Base-by-base conservation (phyloP, 1,140 invertebrate genomes). In the Lucilia sericata region DNA sequence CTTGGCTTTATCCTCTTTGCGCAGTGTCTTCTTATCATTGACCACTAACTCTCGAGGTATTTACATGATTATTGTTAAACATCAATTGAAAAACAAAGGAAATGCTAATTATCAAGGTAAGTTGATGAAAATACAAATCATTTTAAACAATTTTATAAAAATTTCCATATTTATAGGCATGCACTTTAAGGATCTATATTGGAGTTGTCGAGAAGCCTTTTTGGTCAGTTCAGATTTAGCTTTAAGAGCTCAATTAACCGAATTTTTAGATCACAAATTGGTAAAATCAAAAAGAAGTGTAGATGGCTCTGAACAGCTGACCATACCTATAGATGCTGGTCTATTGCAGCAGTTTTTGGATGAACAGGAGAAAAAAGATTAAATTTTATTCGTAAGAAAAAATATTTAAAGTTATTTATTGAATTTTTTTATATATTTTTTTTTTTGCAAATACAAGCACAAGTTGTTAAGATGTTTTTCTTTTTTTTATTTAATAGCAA, bases 201-300 rank as follows among this genome's bases (percentile, higher is more conserved):
- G 94, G 76, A 92, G 94, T 86, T 96, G 96, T 85, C 93, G 97
- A 74, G 97, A 98, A 91, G 93, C 93, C 13, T 98, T 99, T 91
- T 91, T 98, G 2, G 97, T 98, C 0, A 98, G 96, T 88, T 97
- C 96, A 4, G 97, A 99, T 92, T 92, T 96, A 13, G 97, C 96
- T 1, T 90, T 99, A 47, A 93, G 97, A 85, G 95, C 97, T 5
- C 97, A 98, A 87, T 92, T 99, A 2, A 97, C 96, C 0, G 98
- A 99, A 92, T 99, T 98, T 91, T 92, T 96, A 74, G 97, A 99
- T 91, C 98, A 99, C 91, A 97, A 98, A 90, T 92, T 99, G 81
- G 94, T 98, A 0, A 96, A 95, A 91, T 94, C 93, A 19, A 96
- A 96, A 88, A 94, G 96, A 86, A 95, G 94, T 82, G 91, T 92